These are phyloP conservation scores for Rhodinocichla rosea DNA, from an alignment of 2,113 vertebrate genomes.

Conservation along the genomic window DNA sequence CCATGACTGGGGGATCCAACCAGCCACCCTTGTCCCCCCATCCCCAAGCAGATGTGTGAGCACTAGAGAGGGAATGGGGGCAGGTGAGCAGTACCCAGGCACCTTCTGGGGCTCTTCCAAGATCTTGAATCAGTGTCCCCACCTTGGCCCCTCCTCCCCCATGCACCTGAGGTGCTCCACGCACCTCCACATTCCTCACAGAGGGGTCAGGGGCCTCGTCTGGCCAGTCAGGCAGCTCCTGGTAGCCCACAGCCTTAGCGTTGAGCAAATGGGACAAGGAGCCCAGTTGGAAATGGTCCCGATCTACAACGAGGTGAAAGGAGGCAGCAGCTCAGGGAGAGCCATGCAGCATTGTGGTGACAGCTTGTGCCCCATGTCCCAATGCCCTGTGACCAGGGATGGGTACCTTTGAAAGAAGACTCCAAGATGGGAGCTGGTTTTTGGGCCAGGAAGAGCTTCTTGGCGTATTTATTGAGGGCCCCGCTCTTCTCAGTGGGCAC, in stretches of 20 bases:
- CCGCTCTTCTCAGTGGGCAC: slow-evolving; percentile 96
- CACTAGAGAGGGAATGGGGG: not conserved
- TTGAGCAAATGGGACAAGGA: slow-evolving; percentile 96
- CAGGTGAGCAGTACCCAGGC: not conserved
- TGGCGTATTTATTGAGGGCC: slow-evolving; percentile 94
- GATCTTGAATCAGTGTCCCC: not conserved
- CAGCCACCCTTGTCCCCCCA: not conserved
- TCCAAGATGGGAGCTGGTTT: slow-evolving; percentile 94
- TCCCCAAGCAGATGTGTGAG: accelerated
- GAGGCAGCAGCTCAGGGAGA: not conserved
- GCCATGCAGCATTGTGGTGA: not conserved
- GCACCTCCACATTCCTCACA: slow-evolving; percentile 97
- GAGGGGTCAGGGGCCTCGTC: slow-evolving; percentile 93
- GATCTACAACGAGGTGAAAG: slow-evolving; percentile 70
- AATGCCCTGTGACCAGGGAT: not conserved
- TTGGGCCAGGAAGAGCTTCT: slow-evolving; percentile 96
- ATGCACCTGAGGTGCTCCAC: not conserved
- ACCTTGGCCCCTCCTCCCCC: no score
- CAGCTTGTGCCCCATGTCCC: accelerated
- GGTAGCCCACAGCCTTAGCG: slow-evolving; percentile 94
- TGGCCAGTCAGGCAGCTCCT: slow-evolving; percentile 96
- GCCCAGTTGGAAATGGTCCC: slow-evolving; percentile 97
- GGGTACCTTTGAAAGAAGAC: slow-evolving; percentile 96
- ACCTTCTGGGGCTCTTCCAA: not conserved
- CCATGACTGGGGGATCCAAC: not conserved